Evolutionary conservation across 2,113 vertebrate species (phyloP), one percentile per base, ranked within the genome.

Genomic region (Empidonax alnorum): DNA sequence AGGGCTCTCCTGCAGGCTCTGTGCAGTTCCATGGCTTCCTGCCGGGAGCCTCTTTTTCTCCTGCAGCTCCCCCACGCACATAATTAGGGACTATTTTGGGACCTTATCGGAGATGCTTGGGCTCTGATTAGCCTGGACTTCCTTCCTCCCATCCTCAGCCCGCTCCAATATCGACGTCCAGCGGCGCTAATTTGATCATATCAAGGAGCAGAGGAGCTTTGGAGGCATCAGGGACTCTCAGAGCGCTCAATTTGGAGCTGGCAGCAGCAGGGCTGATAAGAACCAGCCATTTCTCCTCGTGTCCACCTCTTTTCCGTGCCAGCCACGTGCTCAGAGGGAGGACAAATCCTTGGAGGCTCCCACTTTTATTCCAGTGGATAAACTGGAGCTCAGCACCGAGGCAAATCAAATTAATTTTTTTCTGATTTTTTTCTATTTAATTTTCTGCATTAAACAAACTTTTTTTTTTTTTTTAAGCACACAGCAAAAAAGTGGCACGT

Each of bases 131-230:
- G 75, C 79, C 62, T 25, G 72, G 76, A 63, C 87, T 96, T 94
- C 93, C 93, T 97, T 97, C 92, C 90, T 82, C 90, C 71, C 84
- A 28, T 87, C 95, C 66, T 18, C 75, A 65, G n/a, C 55, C 87
- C 55, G 16, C 80, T 83, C 90, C 77, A 85, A 52, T 65, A 86
- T 44, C 42, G 79, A 72, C 16, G 28, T 82, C 56, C 39, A 27
- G 24, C 55, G 2, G 27, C 3, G 1, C 46, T 79, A 52, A 87
- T 72, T 59, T 4, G 82, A 96, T 93, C 28, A 14, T 27, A 72
- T 79, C 87, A n/a, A 24, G 68, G 85, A 89, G 59, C 78, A 55
- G 87, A 47, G 77, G 52, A 94, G 84, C 72, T 88, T 28, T 8
- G 56, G 63, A 81, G 82, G 74, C 86, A 78, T 72, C 65, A 79